Evolutionary conservation across 2,888 invertebrate species (phyloP), one percentile per base, ranked within the genome.

Genomic region (Rhagium mordax): DNA sequence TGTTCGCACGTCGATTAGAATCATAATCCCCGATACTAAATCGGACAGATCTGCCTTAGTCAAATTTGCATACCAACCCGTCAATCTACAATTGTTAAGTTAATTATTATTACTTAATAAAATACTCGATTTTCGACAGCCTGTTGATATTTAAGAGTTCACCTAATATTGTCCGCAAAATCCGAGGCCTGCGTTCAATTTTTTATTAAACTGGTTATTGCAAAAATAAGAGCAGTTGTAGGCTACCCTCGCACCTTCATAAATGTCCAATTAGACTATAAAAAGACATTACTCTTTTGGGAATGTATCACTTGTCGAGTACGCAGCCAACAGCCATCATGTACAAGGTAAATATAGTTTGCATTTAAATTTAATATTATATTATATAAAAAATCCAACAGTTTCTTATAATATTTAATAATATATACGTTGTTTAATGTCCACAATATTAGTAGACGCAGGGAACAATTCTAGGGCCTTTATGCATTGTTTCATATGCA

Each of bases 151-250:
- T 48, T 49, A 64, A 48, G 27, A 61, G 59, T 33, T n/a, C 10
- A 10, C 33, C 20, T 16, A 59, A 27, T 15, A 29, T 29, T 3
- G 24, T 13, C 16, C 20, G 16, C 33, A 20, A 61, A 47, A 47
- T 47, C 6, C 21, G 18, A 20, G n/a, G 41, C 47, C 64, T n/a
- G 55, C 20, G 6, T 48, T 47, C 3, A 62, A 49, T 49, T 16
- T 49, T n/a, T 64, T 51, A 59, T 33, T 59, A 51, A 64, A 64
- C 64, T 49, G 24, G 64, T 64, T 64, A 64, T 64, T 64, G 64
- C 64, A 64, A 41, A 64, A 64, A 64, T 21, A 24, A 51, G 64
- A 64, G 48, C 64, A 29, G 64, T n/a, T 27, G 49, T 24, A 59
- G 20, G 16, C 29, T 51, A 49, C 49, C 27, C 51, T 64, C 29